Evolutionary conservation across 2,888 invertebrate genomes (phyloP).

Genomic region (Lacanobia oleracea): DNA sequence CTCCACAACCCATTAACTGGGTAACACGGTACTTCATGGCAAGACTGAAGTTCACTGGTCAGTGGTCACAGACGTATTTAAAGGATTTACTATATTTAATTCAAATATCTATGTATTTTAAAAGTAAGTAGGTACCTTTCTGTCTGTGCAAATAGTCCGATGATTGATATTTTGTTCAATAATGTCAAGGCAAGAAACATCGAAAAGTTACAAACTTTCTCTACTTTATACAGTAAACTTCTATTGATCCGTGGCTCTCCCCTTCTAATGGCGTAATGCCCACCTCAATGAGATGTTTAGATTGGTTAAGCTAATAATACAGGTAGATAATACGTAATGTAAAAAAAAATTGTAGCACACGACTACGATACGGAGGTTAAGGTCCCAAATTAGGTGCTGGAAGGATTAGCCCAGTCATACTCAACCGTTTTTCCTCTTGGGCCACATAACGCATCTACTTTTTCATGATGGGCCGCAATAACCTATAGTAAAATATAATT

Average conservation of each 20-base stretch:
- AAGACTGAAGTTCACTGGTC: not conserved
- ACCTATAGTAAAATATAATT: no score
- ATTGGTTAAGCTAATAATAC: not conserved
- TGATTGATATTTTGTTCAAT: constrained; percentile 16
- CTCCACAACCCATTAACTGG: no score
- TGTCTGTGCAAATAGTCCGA: not conserved
- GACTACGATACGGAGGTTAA: not conserved
- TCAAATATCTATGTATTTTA: not conserved
- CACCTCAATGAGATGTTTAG: not conserved
- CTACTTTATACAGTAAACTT: constrained; percentile 10
- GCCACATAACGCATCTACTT: no score
- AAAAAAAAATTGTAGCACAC: not conserved
- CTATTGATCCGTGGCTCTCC: constrained; percentile 1
- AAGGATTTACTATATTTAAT: no score
- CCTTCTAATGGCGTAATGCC: constrained; percentile 38
- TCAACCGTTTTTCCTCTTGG: no score
- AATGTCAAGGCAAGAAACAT: constrained; percentile 29
- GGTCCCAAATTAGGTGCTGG: not conserved
- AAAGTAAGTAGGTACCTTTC: not conserved
- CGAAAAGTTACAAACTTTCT: constrained; percentile 15
- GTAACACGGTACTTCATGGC: no score
- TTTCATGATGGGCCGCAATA: no score
- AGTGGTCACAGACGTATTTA: constrained; percentile 4
- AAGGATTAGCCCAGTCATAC: no score
- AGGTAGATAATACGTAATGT: not conserved